phyloP scores from a whole-genome alignment of 2,888 invertebrate species.

The Acanthococcus lagerstroemiae region DNA sequence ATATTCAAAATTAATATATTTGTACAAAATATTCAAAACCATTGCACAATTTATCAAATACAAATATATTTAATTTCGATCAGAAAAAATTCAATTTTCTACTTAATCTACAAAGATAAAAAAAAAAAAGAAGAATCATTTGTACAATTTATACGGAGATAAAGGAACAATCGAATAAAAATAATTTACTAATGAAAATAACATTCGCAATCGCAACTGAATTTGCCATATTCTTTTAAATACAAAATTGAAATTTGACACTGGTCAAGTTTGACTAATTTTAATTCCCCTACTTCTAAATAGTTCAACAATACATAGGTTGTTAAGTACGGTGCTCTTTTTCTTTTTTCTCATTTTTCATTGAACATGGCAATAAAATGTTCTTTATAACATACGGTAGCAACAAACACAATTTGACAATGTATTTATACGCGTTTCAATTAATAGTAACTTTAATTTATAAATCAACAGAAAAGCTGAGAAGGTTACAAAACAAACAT shows the following conservation, averaged over 20 bases:
- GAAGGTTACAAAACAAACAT: background rate
- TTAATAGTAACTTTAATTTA: background rate
- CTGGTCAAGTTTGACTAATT: no score
- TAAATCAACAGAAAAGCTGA: background rate
- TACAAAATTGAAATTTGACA: no score
- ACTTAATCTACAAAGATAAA: constrained; percentile 25
- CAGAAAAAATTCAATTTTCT: constrained; percentile 28
- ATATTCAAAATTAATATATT: constrained; percentile 27
- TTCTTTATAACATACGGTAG: background rate
- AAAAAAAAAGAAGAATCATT: constrained; percentile 5
- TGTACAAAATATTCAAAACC: constrained; percentile 31
- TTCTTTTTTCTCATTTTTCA: background rate
- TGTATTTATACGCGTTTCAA: background rate
- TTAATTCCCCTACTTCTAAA: no score
- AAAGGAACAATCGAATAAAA: constrained; percentile 27
- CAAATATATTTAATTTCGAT: constrained; percentile 24
- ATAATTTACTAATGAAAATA: constrained; percentile 9
- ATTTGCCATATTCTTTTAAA: no score
- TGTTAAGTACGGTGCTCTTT: background rate
- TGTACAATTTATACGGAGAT: constrained; percentile 19
- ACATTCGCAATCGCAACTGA: background rate
- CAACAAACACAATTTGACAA: background rate
- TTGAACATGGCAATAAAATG: background rate
- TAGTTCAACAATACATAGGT: no score
- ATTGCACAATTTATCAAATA: constrained; percentile 29